Base-by-base conservation (phyloP, 2,888 invertebrate genomes). In the Eledone cirrhosa region DNA sequence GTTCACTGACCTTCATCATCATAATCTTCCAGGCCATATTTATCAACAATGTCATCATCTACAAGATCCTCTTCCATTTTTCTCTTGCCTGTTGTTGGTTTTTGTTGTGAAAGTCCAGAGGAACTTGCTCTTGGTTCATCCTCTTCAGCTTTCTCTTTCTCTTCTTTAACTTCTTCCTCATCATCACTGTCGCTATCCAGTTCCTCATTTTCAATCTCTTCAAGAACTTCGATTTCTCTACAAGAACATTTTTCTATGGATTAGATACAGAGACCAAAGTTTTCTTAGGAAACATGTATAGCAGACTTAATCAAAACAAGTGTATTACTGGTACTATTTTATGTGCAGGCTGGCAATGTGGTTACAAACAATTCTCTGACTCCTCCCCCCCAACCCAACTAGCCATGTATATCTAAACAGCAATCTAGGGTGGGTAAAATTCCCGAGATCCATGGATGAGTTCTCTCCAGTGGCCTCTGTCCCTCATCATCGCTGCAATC, bases 1-100 rank as follows among this genome's bases (percentile, higher is more conserved):
- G 11, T 27, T 63, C 11, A 16, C 41, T 13, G 4, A 72, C 72
- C 72, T 72, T 91, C 89, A 29, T 90, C 89, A 83, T 92, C 91
- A 85, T 91, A 91, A 81, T 90, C 88, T 81, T 91, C 91, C 78
- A 91, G 81, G 81, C 87, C 86, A 87, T 91, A 94, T 90, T 94
- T 95, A 78, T 94, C 92, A 85, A 95, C 95, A 90, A 96, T 95
- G 79, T 91, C 90, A 65, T 94, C 79, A n/a, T 79, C 79, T 84
- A 92, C 91, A 16, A 77, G 75, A 14, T 29, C 22, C 31, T 78
- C 77, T 63, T 79, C 80, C 16, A 63, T 80, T 65, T 59, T 69
- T n/a, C 78, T 72, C 11, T 80, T 78, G 24, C 78, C 41, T 33
- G 11, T 3, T 4, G 72, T 27, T 22, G 78, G 76, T 59, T 82